Percentiles rank a stretch among this genome's conserved stretches.
Conservation (phyloP, 2,797 vertebrate species). For the Peromyscus eremicus region DNA sequence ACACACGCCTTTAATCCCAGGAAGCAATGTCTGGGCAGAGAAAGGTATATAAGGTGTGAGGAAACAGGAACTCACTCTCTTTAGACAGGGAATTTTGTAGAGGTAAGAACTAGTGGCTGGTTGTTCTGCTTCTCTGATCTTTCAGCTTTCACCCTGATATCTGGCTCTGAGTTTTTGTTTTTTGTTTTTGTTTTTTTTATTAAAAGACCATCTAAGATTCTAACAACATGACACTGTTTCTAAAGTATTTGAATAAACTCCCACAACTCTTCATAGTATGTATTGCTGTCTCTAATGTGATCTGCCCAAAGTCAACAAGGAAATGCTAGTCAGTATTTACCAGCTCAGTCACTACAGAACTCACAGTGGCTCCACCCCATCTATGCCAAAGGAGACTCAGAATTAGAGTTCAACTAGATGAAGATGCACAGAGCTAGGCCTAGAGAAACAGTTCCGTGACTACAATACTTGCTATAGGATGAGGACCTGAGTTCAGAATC, state of each 20-base stretch:
- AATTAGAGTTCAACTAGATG: neutral
- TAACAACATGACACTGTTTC: neutral
- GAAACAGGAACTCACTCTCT: no score
- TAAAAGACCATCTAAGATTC: no score
- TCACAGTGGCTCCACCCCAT: neutral
- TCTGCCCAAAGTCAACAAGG: neutral
- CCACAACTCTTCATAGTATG: neutral
- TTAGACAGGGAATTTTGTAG: no score
- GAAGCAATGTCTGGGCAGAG: no score
- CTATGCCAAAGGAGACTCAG: neutral
- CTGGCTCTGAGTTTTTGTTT: no score
- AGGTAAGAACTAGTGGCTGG: no score
- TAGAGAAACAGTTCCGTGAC: neutral
- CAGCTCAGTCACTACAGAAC: neutral
- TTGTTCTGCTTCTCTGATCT: no score
- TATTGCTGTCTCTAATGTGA: neutral
- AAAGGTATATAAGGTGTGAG: no score
- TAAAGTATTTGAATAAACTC: constrained; percentile 8
- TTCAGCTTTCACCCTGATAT: no score
- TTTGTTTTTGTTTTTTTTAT: no score
- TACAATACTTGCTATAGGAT: neutral
- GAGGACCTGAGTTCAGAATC: neutral
- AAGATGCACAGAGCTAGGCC: neutral
- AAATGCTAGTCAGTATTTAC: constrained; percentile 20
- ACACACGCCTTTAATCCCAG: no score